These are phyloP conservation scores for Rhadinocentrus ornatus DNA, from an alignment of 2,797 vertebrate species.

Conservation along the genomic window DNA sequence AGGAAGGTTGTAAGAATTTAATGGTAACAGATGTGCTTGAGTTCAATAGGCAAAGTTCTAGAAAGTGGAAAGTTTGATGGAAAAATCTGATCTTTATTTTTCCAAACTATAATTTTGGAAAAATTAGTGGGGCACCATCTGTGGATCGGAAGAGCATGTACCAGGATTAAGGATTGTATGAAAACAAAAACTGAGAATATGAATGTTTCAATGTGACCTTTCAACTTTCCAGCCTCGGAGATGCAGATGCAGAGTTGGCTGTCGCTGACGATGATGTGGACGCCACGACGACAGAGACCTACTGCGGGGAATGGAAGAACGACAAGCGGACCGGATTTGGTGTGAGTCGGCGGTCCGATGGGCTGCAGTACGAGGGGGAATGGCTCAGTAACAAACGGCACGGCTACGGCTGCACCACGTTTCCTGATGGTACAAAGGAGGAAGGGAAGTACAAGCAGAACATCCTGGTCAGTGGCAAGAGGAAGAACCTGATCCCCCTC, in stretches of 20 bases:
- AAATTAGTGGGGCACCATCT: background rate
- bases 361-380: slow-evolving; percentile 95
- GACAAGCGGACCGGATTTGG: slow-evolving; percentile 95
- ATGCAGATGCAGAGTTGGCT: slow-evolving; percentile 91
- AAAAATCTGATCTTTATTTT: background rate
- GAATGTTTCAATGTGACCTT: background rate
- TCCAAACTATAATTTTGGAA: background rate
- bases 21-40: too few species aligned
- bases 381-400: slow-evolving; percentile 97
- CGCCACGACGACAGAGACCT: slow-evolving; percentile 95
- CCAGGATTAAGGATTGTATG: background rate
- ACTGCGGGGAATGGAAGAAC: slow-evolving; percentile 96
- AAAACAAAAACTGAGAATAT: background rate
- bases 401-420: slow-evolving; percentile 96
- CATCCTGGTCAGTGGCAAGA: slow-evolving; percentile 93
- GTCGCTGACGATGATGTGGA: slow-evolving; percentile 94
- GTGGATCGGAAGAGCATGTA: background rate
- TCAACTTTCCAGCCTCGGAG: slow-evolving; percentile 87
- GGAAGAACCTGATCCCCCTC: slow-evolving; percentile 97
- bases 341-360: slow-evolving; percentile 92
- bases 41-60: too few species aligned
- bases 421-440: slow-evolving; percentile 96
- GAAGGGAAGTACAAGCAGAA: slow-evolving; percentile 99
- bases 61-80: background rate
- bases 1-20: too few species aligned